Conservation (phyloP, 92 coral and sea anemone species). For the Siderastrea siderea region DNA sequence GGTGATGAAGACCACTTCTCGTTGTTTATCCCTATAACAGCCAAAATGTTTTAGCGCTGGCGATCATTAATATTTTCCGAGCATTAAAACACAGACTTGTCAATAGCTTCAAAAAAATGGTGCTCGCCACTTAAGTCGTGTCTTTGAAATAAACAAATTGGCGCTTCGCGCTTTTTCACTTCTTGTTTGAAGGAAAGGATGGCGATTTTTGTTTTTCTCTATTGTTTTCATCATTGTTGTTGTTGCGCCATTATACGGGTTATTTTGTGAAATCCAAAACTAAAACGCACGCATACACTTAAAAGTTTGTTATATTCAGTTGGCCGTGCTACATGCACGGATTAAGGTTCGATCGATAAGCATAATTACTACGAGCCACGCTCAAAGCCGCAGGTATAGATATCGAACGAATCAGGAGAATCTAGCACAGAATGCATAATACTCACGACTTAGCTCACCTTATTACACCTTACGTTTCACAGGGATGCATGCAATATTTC, state of each 20-base stretch:
- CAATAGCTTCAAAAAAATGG: background rate
- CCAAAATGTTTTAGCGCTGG: background rate
- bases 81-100: slow-evolving; percentile 1
- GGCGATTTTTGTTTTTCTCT: background rate
- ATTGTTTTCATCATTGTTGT: background rate
- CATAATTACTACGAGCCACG: background rate
- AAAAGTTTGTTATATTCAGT: background rate
- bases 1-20: background rate
- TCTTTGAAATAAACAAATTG: background rate
- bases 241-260: background rate
- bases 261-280: background rate
- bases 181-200: no score
- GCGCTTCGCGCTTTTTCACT: background rate
- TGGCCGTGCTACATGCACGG: background rate
- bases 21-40: background rate
- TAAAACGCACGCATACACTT: background rate
- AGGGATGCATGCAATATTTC: no score
- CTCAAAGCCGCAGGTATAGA: slow-evolving; percentile 18
- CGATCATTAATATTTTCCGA: background rate
- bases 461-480: background rate
- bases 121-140: background rate
- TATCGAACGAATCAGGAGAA: background rate
- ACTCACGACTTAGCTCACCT: background rate
- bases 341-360: slow-evolving; percentile 20
- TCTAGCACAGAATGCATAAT: background rate